A percentile compares a stretch with the other conserved stretches of the same genome.
These are phyloP conservation scores for Pseudomyrmex pallidus DNA, from an alignment of 1,140 invertebrate species.

Conservation along the genomic window DNA sequence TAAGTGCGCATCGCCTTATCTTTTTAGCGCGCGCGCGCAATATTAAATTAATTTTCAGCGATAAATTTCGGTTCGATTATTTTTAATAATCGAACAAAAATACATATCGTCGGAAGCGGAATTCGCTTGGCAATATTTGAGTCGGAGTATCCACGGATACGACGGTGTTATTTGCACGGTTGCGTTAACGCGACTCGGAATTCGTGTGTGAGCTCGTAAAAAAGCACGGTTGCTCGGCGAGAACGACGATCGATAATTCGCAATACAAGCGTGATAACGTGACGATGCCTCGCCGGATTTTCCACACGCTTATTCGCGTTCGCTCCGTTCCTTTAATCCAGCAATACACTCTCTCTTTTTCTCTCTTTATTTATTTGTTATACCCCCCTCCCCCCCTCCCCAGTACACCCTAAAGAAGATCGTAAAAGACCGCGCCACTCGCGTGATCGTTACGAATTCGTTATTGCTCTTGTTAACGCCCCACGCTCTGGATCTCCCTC, in stretches of 20 bases:
- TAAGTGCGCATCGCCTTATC: background rate
- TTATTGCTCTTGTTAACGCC: slow-evolving; percentile 80
- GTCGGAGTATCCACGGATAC: background rate
- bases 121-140: background rate
- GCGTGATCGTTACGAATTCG: slow-evolving; percentile 81
- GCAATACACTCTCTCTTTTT: background rate
- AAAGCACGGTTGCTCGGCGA: background rate
- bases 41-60: background rate
- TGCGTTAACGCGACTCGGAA: background rate
- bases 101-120: background rate
- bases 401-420: slow-evolving; percentile 58
- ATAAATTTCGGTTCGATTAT: too few relatives aligned
- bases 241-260: slow-evolving; percentile 3
- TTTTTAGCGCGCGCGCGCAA: background rate
- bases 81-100: background rate
- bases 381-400: slow-evolving; percentile 9
- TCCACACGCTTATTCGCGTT: background rate
- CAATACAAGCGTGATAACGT: slow-evolving; percentile 10
- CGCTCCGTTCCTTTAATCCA: slow-evolving; percentile 1
- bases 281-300: slow-evolving; percentile 34
- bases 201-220: slow-evolving; percentile 12
- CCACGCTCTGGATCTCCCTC: slow-evolving; percentile 67
- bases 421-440: slow-evolving; percentile 71
- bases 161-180: background rate
- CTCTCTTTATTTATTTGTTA: slow-evolving; percentile 41